A percentile compares a stretch with the other conserved stretches of the same genome.
These are phyloP conservation scores for Vimba vimba DNA, from an alignment of 2,113 vertebrate species.

Conservation along the genomic window DNA sequence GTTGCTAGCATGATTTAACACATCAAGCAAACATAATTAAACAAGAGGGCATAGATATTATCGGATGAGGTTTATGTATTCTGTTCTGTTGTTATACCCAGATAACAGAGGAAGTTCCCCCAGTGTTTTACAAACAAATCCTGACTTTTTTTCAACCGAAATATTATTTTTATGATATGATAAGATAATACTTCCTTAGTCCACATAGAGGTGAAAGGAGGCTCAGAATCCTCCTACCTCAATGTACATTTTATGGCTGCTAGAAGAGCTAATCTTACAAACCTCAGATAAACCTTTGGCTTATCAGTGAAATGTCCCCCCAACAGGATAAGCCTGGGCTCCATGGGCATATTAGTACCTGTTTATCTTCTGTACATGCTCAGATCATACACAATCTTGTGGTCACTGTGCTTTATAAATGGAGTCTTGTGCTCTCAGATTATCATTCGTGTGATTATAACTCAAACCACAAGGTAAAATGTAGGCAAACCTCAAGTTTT, in stretches of 20 bases:
- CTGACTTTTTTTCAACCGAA: not conserved
- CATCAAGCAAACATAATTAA: no score
- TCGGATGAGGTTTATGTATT: no score
- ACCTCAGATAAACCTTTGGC: not conserved
- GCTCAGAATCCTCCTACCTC: not conserved
- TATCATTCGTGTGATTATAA: not conserved
- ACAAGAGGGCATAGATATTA: no score
- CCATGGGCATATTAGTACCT: no score
- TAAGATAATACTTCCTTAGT: not conserved
- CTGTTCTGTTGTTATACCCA: no score
- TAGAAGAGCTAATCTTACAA: not conserved
- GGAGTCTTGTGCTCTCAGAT: not conserved
- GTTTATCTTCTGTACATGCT: not conserved
- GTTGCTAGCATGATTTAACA: no score
- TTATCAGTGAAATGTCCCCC: no score
- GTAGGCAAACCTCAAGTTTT: not conserved
- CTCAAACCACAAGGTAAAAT: not conserved
- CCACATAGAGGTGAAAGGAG: not conserved
- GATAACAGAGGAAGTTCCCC: no score
- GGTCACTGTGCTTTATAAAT: not conserved
- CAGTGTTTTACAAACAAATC: no score
- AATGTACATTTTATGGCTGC: no score
- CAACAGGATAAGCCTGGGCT: not conserved
- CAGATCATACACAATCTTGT: not conserved
- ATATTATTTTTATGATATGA: not conserved